A percentile compares a stretch with the other conserved stretches of the same genome.
Evolutionary conservation across 2,888 invertebrate species (phyloP).

Genomic region (Drepanosiphum platanoidis): DNA sequence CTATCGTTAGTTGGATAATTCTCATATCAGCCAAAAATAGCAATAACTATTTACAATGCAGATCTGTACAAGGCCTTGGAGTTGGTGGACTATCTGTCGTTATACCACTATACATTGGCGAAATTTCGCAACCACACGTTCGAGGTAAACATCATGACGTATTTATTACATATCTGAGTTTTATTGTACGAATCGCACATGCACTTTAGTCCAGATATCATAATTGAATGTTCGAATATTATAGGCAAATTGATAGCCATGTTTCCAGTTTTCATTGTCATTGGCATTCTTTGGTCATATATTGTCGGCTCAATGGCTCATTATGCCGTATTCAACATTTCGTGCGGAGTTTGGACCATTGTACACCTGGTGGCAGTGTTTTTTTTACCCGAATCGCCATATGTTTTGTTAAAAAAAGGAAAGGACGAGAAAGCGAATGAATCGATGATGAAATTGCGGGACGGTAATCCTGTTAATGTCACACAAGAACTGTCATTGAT

Average conservation of each 20-base stretch:
- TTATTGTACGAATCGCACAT: not conserved
- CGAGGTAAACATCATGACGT: constrained; percentile 71
- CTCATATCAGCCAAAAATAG: too few species aligned
- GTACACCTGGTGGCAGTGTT: constrained; percentile 74
- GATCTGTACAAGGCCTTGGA: constrained; percentile 80
- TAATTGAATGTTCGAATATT: too few species aligned
- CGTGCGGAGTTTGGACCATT: constrained; percentile 75
- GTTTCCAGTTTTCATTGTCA: constrained; percentile 80
- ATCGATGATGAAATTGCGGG: constrained; percentile 77
- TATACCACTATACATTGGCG: constrained; percentile 88
- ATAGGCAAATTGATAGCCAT: constrained; percentile 77
- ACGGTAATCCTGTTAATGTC: constrained; percentile 66
- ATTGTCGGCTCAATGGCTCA: constrained; percentile 76
- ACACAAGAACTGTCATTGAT: not conserved
- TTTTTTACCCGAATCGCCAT: constrained; percentile 81
- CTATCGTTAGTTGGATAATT: too few species aligned
- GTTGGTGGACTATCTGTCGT: constrained; percentile 82
- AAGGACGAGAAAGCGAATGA: constrained; percentile 72
- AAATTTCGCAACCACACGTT: constrained; percentile 84
- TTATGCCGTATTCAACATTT: constrained; percentile 77
- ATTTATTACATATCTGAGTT: not conserved
- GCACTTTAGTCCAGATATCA: not conserved
- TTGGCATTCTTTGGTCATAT: constrained; percentile 83
- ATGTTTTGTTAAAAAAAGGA: constrained; percentile 74
- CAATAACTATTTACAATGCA: constrained; percentile 66